Base-by-base conservation (phyloP, 2,888 invertebrate genomes). In the Rhyacophila evoluta region DNA sequence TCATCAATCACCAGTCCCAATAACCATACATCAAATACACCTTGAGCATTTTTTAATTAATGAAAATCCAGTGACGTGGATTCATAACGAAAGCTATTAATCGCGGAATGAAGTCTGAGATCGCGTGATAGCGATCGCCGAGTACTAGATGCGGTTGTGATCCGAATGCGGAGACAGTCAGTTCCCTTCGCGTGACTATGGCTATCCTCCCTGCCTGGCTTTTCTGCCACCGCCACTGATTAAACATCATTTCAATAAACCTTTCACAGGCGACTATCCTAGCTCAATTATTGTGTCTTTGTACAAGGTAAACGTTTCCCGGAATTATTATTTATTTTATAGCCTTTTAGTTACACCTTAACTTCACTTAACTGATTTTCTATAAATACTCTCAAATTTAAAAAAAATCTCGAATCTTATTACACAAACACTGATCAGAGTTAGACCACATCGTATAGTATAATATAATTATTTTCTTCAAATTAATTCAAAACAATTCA, bases 171-270 rank as follows among this genome's bases (percentile, higher is more conserved):
- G n/a, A 12, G 33, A 25, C 36, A 37, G 37, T 19, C 28, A 11
- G 70, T 29, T 87, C 84, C 72, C 84, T 86, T 86, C 85, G 85
- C 83, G 84, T 83, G 84, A 84, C 77, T 38, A 67, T 84, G 83
- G 78, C 83, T 83, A 84, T 84, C 84, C 84, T 33, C 29, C 84
- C 84, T 85, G 85, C 84, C 73, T 28, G n/a, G 73, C 55, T 10
- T 55, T 39, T 11, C 71, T 37, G 69, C 76, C 72, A 41, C 72
- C 29, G 69, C 77, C 71, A 15, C 41, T 39, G 72, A 75, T 78
- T 75, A 73, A 75, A 74, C 72, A 74, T 39, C 28, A 77, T 80
- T 80, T 80, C 80, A 80, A 80, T 80, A 80, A 78, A 80, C 75
- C 80, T 80, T 78, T 80, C 78, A 80, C 33, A 41, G 72, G 67